A percentile compares a stretch with the other conserved stretches of the same genome.
Conservation (phyloP, 2,888 invertebrate genomes). For the Esperia sulphurella region DNA sequence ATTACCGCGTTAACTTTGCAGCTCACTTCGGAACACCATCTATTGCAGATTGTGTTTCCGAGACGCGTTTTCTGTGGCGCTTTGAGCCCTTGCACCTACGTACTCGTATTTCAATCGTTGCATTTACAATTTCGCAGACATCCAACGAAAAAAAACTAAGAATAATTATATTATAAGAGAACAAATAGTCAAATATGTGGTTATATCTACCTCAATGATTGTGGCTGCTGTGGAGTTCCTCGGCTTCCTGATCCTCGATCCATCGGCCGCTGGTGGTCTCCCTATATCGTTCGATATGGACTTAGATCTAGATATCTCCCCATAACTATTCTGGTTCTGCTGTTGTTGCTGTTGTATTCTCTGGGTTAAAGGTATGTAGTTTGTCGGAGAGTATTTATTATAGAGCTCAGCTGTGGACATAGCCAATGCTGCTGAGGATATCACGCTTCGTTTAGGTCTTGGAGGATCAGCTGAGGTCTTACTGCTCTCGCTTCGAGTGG, state of each 20-base stretch:
- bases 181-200: background rate
- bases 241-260: constrained; percentile 49
- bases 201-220: constrained; percentile 54
- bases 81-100: too few species aligned
- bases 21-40: too few species aligned
- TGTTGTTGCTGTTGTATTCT: constrained; percentile 56
- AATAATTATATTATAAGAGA: constrained; percentile 2
- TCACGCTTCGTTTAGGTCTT: constrained; percentile 54
- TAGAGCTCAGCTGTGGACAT: constrained; percentile 84
- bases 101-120: background rate
- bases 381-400: constrained; percentile 87
- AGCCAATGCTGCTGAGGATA: constrained; percentile 71
- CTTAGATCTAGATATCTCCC: constrained; percentile 72
- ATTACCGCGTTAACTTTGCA: too few species aligned
- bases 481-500: constrained; percentile 75
- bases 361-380: constrained; percentile 82
- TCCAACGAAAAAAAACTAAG: constrained; percentile 21
- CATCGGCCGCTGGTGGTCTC: constrained; percentile 58
- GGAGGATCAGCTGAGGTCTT: constrained; percentile 60
- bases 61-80: too few species aligned
- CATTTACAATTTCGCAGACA: constrained; percentile 46
- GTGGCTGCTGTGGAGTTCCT: constrained; percentile 56
- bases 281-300: constrained; percentile 81
- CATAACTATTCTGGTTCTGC: constrained; percentile 44
- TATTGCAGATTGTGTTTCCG: too few species aligned